phyloP scores from a whole-genome alignment of 35 echinoderm and acorn worm species.

The Apostichopus parvimensis region DNA sequence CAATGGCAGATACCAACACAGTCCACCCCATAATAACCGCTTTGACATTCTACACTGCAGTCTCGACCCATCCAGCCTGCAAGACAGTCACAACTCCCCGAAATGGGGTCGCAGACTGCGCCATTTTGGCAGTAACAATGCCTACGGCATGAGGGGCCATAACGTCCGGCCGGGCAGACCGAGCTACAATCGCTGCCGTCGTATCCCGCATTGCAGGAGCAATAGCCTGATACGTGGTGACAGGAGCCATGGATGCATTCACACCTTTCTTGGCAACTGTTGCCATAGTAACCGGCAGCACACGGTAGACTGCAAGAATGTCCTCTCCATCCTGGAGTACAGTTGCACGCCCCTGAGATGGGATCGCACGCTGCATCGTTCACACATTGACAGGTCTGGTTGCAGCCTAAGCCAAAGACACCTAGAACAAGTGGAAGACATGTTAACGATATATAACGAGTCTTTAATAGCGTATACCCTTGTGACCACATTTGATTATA shows the following conservation, averaged over 20 bases:
- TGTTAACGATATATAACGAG: too few species aligned
- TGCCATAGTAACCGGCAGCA: conserved; percentile 55
- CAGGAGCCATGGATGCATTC: conserved; percentile 65
- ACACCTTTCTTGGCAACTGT: conserved; percentile 60
- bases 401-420: conserved; percentile 64
- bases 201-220: conserved; percentile 70
- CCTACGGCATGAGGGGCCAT: conserved; percentile 57
- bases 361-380: conserved; percentile 57
- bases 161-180: conserved; percentile 56
- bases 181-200: conserved; percentile 53
- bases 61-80: conserved; percentile 69
- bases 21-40: conserved; percentile 59
- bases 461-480: too few species aligned
- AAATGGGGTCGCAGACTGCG: conserved; percentile 64
- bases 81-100: conserved; percentile 68
- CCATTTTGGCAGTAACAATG: conserved; percentile 70
- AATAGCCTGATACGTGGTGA: conserved; percentile 62
- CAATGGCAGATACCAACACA: conserved; percentile 58
- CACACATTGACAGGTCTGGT: conserved; percentile 48
- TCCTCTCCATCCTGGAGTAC: conserved; percentile 69
- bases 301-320: conserved; percentile 59
- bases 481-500: too few species aligned
- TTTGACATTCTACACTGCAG: conserved; percentile 45
- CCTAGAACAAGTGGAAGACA: background rate
- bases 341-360: conserved; percentile 44